These are phyloP conservation scores for Tachysurus vachellii DNA, from an alignment of 2,113 vertebrate genomes.

Conservation along the genomic window DNA sequence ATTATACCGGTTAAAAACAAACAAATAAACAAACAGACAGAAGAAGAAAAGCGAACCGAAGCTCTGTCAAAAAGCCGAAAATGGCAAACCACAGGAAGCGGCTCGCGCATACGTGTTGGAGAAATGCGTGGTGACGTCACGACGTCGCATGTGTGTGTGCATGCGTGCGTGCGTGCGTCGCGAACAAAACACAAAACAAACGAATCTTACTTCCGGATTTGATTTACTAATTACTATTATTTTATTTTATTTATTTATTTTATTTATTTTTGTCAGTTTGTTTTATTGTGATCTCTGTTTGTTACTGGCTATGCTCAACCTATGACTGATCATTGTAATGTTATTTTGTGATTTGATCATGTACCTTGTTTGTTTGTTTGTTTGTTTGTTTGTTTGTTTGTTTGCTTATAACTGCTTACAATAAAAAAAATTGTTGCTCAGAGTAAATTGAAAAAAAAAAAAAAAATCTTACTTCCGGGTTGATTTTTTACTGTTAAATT, in stretches of 20 bases:
- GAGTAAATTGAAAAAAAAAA: no score
- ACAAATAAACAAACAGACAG: background rate
- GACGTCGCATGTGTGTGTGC: background rate
- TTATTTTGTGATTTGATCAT: no score
- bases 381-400: background rate
- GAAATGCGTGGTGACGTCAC: background rate
- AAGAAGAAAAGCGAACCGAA: background rate
- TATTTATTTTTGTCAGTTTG: no score
- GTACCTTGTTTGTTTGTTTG: no score
- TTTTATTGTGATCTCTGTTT: no score
- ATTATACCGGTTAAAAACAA: background rate
- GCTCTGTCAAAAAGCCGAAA: slow-evolving; percentile 37
- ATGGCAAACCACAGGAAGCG: slow-evolving; percentile 24
- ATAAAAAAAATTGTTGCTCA: background rate
- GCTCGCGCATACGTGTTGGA: background rate
- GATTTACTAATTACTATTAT: no score
- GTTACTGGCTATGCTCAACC: no score
- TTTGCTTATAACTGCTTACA: no score
- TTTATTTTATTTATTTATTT: no score
- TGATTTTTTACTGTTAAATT: background rate
- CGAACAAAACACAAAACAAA: background rate
- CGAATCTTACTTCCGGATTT: background rate
- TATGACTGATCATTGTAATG: no score
- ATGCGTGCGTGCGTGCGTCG: background rate
- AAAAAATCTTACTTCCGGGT: no score